Evolutionary conservation across 1,140 invertebrate genomes (phyloP), one percentile per base, ranked within the genome.

Genomic region (Probaryconus sp.): DNA sequence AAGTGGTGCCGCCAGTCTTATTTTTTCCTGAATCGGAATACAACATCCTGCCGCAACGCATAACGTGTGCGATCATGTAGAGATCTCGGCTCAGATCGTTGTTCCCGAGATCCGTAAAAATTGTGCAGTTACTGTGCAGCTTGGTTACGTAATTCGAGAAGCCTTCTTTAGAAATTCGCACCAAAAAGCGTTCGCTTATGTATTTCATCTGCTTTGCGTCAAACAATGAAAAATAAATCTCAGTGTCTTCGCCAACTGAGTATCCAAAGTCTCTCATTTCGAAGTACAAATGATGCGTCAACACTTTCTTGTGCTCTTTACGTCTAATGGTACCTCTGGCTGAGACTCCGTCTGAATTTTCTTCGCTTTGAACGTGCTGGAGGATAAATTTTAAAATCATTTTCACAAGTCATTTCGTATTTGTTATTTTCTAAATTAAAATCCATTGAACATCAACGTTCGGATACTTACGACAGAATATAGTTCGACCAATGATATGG

Each of bases 131-230:
- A 77, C 92, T 95, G 81, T 96, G 93, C 60, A 97, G 84, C 79
- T 95, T 94, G 78, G 96, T 95, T 10, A 96, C 91, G 82, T 96
- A 96, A 83, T 95, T 95, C 13, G 94, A 94, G 85, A 96, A 95
- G 33, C 95, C 95, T 78, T 96, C 94, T 83, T 95, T 96, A 55
- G 94, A 94, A 81, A 97, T 93, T 79, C 92, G 91, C 33, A 97
- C 94, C 79, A 96, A 89, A 89, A 97, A 97, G 55, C 95, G 89
- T 84, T 97, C 96, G 68, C 95, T 97, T 74, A 94, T 84, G 26
- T 93, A 92, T 31, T 91, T 90, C 51, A 90, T 89, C 55, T 92
- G 90, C 75, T 91, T 91, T 1, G 92, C 91, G 84, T 97, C 95
- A 83, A 95, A 97, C 0, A 98, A 83, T 35, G 94, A 95, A 78